phyloP scores from a whole-genome alignment of 2,888 invertebrate species.

The Apoda limacodes region DNA sequence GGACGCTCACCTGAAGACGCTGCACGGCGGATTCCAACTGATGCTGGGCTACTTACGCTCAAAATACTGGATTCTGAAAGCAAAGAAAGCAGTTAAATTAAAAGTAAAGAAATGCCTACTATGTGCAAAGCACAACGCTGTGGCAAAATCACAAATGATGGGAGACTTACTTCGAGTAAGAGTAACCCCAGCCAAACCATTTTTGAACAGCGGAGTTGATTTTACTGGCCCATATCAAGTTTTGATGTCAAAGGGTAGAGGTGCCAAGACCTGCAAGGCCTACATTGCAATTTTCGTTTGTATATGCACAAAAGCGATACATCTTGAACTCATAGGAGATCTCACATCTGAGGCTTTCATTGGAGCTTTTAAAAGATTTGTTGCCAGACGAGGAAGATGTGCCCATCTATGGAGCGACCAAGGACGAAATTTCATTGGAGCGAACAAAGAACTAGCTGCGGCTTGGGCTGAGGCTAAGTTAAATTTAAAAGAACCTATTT shows the following conservation, averaged over 20 bases:
- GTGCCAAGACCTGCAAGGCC: conserved; percentile 17
- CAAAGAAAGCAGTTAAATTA: no score
- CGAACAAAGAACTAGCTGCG: conserved; percentile 12
- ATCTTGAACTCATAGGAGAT: conserved; percentile 20
- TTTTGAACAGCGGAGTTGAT: conserved; percentile 20
- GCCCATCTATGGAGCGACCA: conserved; percentile 18
- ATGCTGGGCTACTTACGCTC: no score
- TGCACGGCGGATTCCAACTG: no score
- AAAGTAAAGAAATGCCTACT: no score
- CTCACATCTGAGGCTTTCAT: conserved; percentile 21
- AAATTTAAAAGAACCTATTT: no score
- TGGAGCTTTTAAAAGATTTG: conserved; percentile 19
- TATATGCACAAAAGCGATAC: conserved; percentile 20
- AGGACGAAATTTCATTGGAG: conserved; percentile 18
- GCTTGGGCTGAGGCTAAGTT: conserved; percentile 13
- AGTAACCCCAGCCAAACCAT: conserved; percentile 20
- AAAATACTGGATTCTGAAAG: no score
- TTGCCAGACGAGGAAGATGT: conserved; percentile 19
- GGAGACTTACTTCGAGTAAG: conserved; percentile 21
- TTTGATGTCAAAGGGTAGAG: conserved; percentile 19
- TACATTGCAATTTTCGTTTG: conserved; percentile 25
- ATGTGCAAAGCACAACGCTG: no score
- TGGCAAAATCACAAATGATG: conserved; percentile 21
- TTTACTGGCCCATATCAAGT: conserved; percentile 22
- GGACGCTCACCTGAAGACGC: no score